A percentile compares a stretch with the other conserved stretches of the same genome.
phyloP scores from a whole-genome alignment of 2,888 invertebrate genomes.

The Leptinotarsa peninsularis region DNA sequence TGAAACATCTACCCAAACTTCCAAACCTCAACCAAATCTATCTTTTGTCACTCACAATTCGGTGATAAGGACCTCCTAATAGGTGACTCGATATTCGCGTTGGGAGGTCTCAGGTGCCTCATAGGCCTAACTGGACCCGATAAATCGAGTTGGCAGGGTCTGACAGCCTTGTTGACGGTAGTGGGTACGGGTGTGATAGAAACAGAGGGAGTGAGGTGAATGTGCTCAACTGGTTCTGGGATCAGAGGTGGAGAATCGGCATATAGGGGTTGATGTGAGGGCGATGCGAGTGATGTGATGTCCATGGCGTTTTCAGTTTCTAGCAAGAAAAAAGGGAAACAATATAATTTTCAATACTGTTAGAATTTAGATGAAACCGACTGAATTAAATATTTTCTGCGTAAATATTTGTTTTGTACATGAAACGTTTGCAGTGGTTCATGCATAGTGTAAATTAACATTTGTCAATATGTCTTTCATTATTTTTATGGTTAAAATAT shows the following conservation, averaged over 20 bases:
- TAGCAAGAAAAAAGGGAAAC: slow-evolving; percentile 17
- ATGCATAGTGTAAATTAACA: no score
- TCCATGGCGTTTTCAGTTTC: slow-evolving; percentile 17
- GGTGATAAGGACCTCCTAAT: slow-evolving; percentile 52
- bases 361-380: no score
- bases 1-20: slow-evolving; percentile 20
- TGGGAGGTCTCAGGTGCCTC: slow-evolving; percentile 59
- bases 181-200: slow-evolving; percentile 61
- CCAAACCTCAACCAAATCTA: slow-evolving; percentile 22
- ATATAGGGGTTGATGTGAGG: slow-evolving; percentile 56
- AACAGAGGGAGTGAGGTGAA: slow-evolving; percentile 69
- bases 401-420: no score
- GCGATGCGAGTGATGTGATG: slow-evolving; percentile 24
- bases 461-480: no score
- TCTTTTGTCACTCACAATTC: slow-evolving; percentile 42
- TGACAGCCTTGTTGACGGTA: slow-evolving; percentile 51
- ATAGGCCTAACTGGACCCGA: slow-evolving; percentile 62
- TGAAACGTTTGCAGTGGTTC: no score
- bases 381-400: no score
- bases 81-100: slow-evolving; percentile 20
- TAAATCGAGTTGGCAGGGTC: slow-evolving; percentile 63
- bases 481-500: no score
- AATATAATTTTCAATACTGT: not conserved
- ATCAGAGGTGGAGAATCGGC: slow-evolving; percentile 66
- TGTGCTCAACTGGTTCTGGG: slow-evolving; percentile 66